Evolutionary conservation across 1,140 invertebrate genomes (phyloP).

Genomic region (Fopius arisanus): DNA sequence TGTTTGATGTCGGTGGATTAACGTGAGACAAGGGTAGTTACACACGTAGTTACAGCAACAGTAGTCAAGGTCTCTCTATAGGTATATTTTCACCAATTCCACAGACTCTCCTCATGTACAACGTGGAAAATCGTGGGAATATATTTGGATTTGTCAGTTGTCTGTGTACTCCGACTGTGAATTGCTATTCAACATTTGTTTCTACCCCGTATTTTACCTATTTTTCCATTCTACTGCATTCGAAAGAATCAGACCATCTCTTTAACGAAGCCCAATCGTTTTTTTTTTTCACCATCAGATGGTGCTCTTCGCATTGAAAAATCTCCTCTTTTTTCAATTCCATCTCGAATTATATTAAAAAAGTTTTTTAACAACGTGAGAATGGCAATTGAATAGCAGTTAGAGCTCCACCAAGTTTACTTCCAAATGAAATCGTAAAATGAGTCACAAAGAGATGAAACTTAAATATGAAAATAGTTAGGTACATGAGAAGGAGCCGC

Average conservation of each 20-base stretch:
- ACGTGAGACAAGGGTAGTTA: constrained; percentile 30
- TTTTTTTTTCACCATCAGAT: no score
- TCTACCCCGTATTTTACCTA: not conserved
- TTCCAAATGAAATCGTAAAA: not conserved
- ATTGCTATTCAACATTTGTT: not conserved
- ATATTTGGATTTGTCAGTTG: constrained; percentile 25
- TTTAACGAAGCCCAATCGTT: not conserved
- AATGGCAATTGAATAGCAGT: not conserved
- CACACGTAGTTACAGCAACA: constrained; percentile 28
- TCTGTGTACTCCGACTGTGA: not conserved
- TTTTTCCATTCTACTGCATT: not conserved
- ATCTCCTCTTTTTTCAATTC: not conserved
- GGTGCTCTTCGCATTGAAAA: not conserved
- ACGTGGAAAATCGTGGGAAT: constrained; percentile 18
- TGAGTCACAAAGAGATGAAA: not conserved
- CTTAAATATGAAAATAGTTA: constrained; percentile 2
- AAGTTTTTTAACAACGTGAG: not conserved
- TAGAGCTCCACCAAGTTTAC: not conserved
- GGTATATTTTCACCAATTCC: not conserved
- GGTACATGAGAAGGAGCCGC: not conserved
- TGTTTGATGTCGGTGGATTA: constrained; percentile 31
- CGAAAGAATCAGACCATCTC: not conserved
- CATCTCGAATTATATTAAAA: not conserved
- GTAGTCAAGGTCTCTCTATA: constrained; percentile 28
- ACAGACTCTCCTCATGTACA: not conserved